Evolutionary conservation across 2,797 vertebrate genomes (phyloP).

Genomic region (Tadarida brasiliensis): DNA sequence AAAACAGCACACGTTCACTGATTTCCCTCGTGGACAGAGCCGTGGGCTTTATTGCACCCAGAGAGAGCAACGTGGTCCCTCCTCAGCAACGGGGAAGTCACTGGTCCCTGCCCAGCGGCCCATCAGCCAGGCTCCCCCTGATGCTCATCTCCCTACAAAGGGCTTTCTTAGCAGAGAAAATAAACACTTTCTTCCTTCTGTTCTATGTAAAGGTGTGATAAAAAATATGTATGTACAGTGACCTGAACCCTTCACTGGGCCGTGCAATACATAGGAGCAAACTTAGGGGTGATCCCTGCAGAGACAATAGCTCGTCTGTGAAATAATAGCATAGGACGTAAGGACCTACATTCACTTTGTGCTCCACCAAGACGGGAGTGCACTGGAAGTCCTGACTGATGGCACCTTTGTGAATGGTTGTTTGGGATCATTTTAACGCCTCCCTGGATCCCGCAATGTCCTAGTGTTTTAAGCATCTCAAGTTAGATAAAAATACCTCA

Average conservation of each 20-base stretch:
- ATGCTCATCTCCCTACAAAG: not conserved
- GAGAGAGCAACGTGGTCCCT: rapidly evolving
- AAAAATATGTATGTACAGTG: not conserved
- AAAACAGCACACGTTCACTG: rapidly evolving
- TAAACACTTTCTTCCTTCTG: not conserved
- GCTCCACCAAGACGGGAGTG: not conserved
- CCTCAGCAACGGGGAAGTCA: rapidly evolving
- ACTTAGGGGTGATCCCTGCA: rapidly evolving
- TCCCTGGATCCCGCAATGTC: not conserved
- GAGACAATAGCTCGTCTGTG: rapidly evolving
- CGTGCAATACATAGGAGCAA: rapidly evolving
- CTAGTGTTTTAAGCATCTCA: not conserved
- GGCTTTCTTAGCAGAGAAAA: not conserved
- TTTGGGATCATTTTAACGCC: not conserved
- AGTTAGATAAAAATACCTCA: not conserved
- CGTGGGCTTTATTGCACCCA: rapidly evolving
- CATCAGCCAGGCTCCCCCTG: rapidly evolving
- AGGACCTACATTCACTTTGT: not conserved
- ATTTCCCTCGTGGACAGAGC: rapidly evolving
- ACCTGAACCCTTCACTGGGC: not conserved
- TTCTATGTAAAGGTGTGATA: too few relatives aligned
- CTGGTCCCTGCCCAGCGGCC: rapidly evolving
- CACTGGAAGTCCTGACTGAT: not conserved
- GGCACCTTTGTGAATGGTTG: not conserved
- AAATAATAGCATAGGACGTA: rapidly evolving